Percentiles rank a stretch among this genome's conserved stretches.
phyloP scores from a whole-genome alignment of 2,113 vertebrate species.

The Spheniscus mendiculus region DNA sequence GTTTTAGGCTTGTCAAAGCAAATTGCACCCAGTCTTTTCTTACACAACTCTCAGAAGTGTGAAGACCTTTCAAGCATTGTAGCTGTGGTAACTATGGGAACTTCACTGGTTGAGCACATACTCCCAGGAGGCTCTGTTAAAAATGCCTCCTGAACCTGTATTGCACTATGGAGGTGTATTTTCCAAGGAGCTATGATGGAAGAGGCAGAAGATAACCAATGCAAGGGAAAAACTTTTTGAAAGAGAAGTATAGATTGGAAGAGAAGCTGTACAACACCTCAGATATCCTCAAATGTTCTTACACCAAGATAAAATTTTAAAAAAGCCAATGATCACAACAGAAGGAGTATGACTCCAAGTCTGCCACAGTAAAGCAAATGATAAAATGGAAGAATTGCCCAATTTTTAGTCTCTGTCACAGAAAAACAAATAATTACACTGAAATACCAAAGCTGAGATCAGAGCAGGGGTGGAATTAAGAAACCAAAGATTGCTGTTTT shows the following conservation, averaged over 20 bases:
- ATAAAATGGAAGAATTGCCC: conserved; percentile 53
- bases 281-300: background rate
- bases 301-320: background rate
- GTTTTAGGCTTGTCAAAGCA: background rate
- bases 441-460: conserved; percentile 48
- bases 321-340: background rate
- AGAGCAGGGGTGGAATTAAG: conserved; percentile 49
- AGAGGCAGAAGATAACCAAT: background rate
- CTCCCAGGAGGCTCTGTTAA: background rate
- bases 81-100: background rate
- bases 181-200: background rate
- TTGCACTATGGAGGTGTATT: background rate
- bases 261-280: background rate
- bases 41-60: background rate
- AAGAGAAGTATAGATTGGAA: background rate
- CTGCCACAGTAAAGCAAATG: conserved; percentile 34
- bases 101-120: background rate
- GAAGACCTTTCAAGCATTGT: background rate
- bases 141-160: background rate
- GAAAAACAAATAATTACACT: conserved; percentile 61
- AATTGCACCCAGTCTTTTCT: background rate
- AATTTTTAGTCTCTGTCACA: conserved; percentile 56
- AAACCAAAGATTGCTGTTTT: conserved; percentile 3
- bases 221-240: background rate
- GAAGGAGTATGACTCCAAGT: conserved; percentile 23